Evolutionary conservation across 2,888 invertebrate genomes (phyloP), one percentile per base, ranked within the genome.

Genomic region (Linyphia triangularis): DNA sequence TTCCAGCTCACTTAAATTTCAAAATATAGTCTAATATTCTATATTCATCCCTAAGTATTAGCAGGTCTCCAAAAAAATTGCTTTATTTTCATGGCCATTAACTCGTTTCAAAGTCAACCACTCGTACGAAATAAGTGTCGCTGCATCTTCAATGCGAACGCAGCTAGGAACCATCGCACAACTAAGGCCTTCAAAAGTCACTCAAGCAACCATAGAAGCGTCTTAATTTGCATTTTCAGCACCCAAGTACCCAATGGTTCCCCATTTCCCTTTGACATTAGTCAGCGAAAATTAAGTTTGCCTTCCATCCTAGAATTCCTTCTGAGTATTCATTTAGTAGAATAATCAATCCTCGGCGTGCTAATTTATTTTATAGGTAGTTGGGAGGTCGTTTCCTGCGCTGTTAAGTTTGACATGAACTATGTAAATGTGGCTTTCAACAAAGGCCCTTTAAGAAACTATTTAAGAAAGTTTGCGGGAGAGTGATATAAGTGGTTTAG

Each of bases 201-300:
- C 16, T 51, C 16, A 51, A 16, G 51, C n/a, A 13, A 5, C 13
- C 40, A 16, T 22, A 13, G 1, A 30, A 16, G 79, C 37, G 9
- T 70, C 81, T 70, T 81, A 69, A 81, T 81, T 81, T 81, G 61
- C 81, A 81, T 81, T 81, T 70, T 69, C 59, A 59, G 33, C 51
- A 59, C 33, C 51, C 30, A 81, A 70, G 81, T 69, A 70, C 69
- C 67, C 51, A 30, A 43, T 33, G 30, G 59, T 57, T 33, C 30
- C 37, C 65, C 40, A 43, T 70, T 65, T 78, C 61, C 69, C 59
- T 81, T 70, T 81, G 81, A 81, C 81, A 81, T 70, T 69, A 81
- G 81, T 81, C 81, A 81, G 81, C 69, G 59, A 70, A 81, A 81
- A 81, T 81, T 81, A 70, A 81, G 81, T 81, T 81, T 81, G 69